A percentile compares a stretch with the other conserved stretches of the same genome.
Evolutionary conservation across 2,888 invertebrate species (phyloP).

Genomic region (Abrostola tripartita): DNA sequence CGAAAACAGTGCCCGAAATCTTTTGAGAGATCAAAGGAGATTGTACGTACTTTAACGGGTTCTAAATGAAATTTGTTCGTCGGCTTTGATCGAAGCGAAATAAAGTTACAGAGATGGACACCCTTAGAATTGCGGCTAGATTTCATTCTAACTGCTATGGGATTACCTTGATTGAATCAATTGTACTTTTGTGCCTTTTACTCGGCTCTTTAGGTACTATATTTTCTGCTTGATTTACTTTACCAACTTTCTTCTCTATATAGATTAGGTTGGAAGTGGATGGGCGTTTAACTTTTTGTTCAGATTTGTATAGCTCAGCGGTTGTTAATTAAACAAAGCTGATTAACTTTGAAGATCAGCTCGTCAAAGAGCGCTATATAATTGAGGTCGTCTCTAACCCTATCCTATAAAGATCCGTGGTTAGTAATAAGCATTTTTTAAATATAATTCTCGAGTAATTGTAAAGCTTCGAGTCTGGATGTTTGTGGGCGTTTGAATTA

Average conservation of each 20-base stretch:
- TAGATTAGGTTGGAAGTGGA: neutral
- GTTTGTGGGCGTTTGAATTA: no score
- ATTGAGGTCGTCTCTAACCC: no score
- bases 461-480: no score
- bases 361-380: neutral
- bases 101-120: slow-evolving; percentile 45
- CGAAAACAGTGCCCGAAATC: slow-evolving; percentile 30
- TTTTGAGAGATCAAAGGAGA: slow-evolving; percentile 39
- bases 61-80: slow-evolving; percentile 42
- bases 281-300: neutral
- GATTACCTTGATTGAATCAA: slow-evolving; percentile 47
- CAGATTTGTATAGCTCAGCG: neutral
- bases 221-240: slow-evolving; percentile 26
- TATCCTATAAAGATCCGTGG: neutral
- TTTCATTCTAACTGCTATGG: slow-evolving; percentile 22
- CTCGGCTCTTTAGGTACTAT: slow-evolving; percentile 17
- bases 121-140: slow-evolving; percentile 15
- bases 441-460: no score
- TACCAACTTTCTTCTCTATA: neutral
- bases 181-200: slow-evolving; percentile 41
- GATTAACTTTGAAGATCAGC: neutral
- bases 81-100: slow-evolving; percentile 37
- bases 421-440: no score
- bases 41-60: slow-evolving; percentile 23
- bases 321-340: neutral